Evolutionary conservation across 2,113 vertebrate genomes (phyloP).

Genomic region (Boleophthalmus pectinirostris): DNA sequence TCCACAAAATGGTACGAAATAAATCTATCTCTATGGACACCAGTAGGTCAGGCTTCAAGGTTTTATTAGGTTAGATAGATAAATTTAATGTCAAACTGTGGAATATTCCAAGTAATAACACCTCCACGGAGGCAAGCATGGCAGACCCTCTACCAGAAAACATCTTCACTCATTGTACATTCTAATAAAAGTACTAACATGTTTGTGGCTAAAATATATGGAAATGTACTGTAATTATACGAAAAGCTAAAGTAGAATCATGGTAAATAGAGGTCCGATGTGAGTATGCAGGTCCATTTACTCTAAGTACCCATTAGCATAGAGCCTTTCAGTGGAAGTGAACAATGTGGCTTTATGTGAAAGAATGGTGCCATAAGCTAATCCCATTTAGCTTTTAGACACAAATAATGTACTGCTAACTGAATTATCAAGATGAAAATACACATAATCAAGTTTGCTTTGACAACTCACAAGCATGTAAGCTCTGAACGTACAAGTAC

Average conservation of each 20-base stretch:
- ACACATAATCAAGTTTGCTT: neutral
- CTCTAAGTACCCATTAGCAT: neutral
- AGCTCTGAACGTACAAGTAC: neutral
- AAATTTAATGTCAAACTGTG: too few species aligned
- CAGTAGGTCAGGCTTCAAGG: too few species aligned
- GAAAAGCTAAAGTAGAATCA: neutral
- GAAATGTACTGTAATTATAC: neutral
- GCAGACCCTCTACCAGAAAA: too few species aligned
- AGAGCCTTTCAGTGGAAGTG: neutral
- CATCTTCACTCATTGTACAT: neutral
- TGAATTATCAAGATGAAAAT: neutral
- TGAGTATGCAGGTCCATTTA: neutral
- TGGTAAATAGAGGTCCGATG: neutral
- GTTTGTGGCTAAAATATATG: neutral
- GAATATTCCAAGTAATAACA: too few species aligned
- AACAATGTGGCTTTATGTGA: neutral
- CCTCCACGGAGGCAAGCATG: too few species aligned
- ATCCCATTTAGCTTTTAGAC: slow-evolving; percentile 1
- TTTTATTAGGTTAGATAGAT: too few species aligned
- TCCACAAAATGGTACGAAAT: too few species aligned
- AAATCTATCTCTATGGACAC: too few species aligned
- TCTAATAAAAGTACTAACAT: neutral
- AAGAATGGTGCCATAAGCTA: neutral
- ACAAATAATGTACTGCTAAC: neutral
- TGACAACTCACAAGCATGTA: neutral